Percentiles rank a stretch among this genome's conserved stretches.
Evolutionary conservation across 1,140 invertebrate genomes (phyloP).

Genomic region (Drosophila pectinifera): DNA sequence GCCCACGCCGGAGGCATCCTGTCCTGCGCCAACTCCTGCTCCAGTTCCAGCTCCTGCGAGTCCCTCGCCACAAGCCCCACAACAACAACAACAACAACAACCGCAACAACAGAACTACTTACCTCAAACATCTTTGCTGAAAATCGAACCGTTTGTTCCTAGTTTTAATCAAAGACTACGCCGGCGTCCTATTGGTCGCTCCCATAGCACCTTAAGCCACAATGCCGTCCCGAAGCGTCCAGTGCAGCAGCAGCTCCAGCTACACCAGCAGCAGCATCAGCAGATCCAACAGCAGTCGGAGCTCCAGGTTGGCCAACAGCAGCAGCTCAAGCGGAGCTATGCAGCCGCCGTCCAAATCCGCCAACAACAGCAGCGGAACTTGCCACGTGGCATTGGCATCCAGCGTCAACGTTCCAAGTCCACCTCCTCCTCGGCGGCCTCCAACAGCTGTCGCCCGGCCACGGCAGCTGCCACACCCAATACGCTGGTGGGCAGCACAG

Average conservation of each 20-base stretch:
- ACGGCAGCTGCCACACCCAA: conserved; percentile 53
- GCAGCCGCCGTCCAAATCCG: conserved; percentile 42
- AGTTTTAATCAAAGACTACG: conserved; percentile 84
- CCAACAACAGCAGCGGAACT: conserved; percentile 39
- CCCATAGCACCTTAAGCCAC: conserved; percentile 86
- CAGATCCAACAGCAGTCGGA: conserved; percentile 36
- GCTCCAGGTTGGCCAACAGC: conserved; percentile 50
- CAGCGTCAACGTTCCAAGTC: conserved; percentile 76
- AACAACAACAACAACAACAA: conserved; percentile 26
- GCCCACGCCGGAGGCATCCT: conserved; percentile 23
- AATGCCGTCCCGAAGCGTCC: conserved; percentile 57
- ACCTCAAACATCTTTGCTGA: conserved; percentile 86
- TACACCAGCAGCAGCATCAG: conserved; percentile 29
- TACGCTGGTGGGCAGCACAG: conserved; percentile 67
- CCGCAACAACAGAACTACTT: conserved; percentile 75
- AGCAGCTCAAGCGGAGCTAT: conserved; percentile 60
- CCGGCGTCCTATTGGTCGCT: conserved; percentile 86
- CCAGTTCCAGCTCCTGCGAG: conserved; percentile 36
- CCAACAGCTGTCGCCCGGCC: conserved; percentile 64
- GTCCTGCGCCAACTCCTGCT: conserved; percentile 24
- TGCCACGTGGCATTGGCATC: conserved; percentile 56
- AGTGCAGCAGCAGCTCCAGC: conserved; percentile 24
- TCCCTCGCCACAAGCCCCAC: conserved; percentile 31
- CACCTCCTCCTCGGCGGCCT: conserved; percentile 75
- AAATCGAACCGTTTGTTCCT: conserved; percentile 87